A percentile compares a stretch with the other conserved stretches of the same genome.
phyloP scores from a whole-genome alignment of 2,888 invertebrate genomes.

The Linhomoeus sp. region DNA sequence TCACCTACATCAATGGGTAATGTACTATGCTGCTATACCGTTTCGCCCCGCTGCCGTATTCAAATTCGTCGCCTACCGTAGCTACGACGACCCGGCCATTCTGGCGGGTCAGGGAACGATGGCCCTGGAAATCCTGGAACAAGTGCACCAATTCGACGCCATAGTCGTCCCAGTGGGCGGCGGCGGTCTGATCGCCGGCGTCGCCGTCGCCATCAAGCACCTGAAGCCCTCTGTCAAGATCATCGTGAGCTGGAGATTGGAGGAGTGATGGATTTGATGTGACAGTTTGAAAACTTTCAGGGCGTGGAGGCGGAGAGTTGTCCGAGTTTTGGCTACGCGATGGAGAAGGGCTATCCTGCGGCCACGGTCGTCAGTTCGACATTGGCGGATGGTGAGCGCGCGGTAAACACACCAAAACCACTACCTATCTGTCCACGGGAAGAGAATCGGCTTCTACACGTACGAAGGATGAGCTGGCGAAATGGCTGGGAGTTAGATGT shows the following conservation, averaged over 20 bases:
- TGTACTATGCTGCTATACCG: slow-evolving; percentile 11
- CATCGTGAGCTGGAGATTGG: slow-evolving; percentile 65
- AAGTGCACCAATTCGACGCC: slow-evolving; percentile 66
- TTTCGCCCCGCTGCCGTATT: too few species aligned
- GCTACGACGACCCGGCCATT: slow-evolving; percentile 83
- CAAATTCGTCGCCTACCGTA: slow-evolving; percentile 32
- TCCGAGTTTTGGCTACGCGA: slow-evolving; percentile 57
- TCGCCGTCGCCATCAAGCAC: slow-evolving; percentile 68
- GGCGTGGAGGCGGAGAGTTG: slow-evolving; percentile 82
- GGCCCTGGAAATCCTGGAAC: slow-evolving; percentile 74
- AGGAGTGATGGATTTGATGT: too few species aligned
- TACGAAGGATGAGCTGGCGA: too few species aligned
- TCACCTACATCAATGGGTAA: slow-evolving; percentile 71
- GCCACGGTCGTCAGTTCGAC: slow-evolving; percentile 49
- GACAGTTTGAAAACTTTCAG: slow-evolving; percentile 18
- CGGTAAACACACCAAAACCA: too few species aligned
- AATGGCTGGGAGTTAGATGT: too few species aligned
- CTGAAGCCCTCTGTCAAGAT: slow-evolving; percentile 59
- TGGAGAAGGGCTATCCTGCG: slow-evolving; percentile 47
- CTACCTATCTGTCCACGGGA: too few species aligned
- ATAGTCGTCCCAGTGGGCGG: slow-evolving; percentile 79
- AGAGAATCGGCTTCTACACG: too few species aligned
- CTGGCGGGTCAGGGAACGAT: slow-evolving; percentile 86
- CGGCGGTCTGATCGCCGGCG: slow-evolving; percentile 75
- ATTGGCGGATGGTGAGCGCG: slow-evolving; percentile 69